phyloP scores from a whole-genome alignment of 2,797 vertebrate genomes.

The Gephyroberyx darwinii region DNA sequence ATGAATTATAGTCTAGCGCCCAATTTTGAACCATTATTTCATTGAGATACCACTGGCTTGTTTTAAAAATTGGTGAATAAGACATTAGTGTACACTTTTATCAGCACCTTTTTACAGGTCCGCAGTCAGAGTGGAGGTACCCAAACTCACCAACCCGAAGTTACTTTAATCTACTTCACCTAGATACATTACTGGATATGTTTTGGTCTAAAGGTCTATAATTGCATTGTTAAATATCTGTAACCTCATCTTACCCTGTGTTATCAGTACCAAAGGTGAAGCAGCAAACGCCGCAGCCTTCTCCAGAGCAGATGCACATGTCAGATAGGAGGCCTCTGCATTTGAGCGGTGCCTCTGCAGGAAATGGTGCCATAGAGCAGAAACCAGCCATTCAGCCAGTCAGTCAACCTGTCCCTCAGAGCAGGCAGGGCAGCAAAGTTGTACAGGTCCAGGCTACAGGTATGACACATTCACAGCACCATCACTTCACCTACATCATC shows the following conservation, averaged over 20 bases:
- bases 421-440: constrained; percentile 47
- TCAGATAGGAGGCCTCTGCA: constrained; percentile 15
- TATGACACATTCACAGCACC: constrained; percentile 50
- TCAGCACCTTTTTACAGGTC: too few species aligned
- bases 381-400: constrained; percentile 14
- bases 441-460: constrained; percentile 85
- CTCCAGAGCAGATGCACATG: constrained; percentile 16
- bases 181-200: too few species aligned
- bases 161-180: too few species aligned
- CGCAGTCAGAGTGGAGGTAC: too few species aligned
- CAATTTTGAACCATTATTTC: too few species aligned
- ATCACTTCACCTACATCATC: not conserved
- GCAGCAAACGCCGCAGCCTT: constrained; percentile 19
- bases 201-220: too few species aligned
- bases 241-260: not conserved
- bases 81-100: too few species aligned
- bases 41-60: too few species aligned
- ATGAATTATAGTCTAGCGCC: too few species aligned
- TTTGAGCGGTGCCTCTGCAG: constrained; percentile 43
- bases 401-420: constrained; percentile 12
- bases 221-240: not conserved
- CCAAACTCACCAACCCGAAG: too few species aligned
- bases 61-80: too few species aligned
- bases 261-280: constrained; percentile 39
- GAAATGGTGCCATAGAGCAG: constrained; percentile 50